A percentile compares a stretch with the other conserved stretches of the same genome.
These are phyloP conservation scores for Mechanitis messenoides DNA, from an alignment of 2,888 invertebrate genomes.

Conservation along the genomic window DNA sequence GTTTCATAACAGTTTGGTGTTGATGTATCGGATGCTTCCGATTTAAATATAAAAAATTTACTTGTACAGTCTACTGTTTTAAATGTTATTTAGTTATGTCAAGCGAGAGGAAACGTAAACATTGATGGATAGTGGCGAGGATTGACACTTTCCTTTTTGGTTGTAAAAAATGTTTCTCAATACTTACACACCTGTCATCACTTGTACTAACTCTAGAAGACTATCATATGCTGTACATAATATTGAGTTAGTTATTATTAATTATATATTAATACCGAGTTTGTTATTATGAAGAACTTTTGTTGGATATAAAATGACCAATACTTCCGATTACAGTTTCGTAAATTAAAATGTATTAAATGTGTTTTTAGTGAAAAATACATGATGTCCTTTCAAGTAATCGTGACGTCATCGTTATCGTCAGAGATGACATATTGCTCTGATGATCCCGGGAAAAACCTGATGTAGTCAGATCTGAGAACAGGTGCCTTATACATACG, in stretches of 20 bases:
- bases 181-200: slow-evolving; percentile 40
- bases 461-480: not conserved
- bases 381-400: too few relatives aligned
- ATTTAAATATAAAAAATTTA: slow-evolving; percentile 23
- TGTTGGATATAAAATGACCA: not conserved
- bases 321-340: too few relatives aligned
- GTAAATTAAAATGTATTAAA: too few relatives aligned
- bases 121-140: slow-evolving; percentile 65
- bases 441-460: not conserved
- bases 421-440: too few relatives aligned
- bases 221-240: not conserved
- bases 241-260: not conserved
- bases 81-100: slow-evolving; percentile 57
- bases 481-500: too few relatives aligned
- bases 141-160: slow-evolving; percentile 70
- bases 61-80: slow-evolving; percentile 21
- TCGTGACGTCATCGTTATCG: too few relatives aligned
- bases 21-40: slow-evolving; percentile 20
- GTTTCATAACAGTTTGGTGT: slow-evolving; percentile 13
- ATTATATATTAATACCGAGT: too few relatives aligned
- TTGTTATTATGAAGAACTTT: not conserved
- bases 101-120: slow-evolving; percentile 59
- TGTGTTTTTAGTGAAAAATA: too few relatives aligned
- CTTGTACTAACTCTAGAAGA: not conserved
- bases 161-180: slow-evolving; percentile 55